These are phyloP conservation scores for Archegozetes longisetosus DNA, from an alignment of 1,140 invertebrate genomes.

Conservation along the genomic window DNA sequence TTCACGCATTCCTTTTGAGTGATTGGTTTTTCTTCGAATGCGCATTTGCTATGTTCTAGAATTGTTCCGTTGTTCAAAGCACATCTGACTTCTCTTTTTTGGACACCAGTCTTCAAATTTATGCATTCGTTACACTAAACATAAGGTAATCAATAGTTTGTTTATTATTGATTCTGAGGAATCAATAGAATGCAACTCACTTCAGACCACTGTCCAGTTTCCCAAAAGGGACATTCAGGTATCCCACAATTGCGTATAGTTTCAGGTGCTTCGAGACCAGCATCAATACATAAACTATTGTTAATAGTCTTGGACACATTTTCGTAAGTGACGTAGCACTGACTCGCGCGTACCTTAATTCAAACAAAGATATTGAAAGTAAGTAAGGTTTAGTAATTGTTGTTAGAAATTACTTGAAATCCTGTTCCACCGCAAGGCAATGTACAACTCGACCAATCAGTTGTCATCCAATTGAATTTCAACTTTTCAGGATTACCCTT, in stretches of 20 bases:
- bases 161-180: not conserved
- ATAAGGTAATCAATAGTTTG: too few species aligned
- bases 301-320: constrained; percentile 43
- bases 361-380: constrained; percentile 13
- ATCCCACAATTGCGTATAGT: constrained; percentile 49
- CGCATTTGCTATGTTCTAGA: constrained; percentile 40
- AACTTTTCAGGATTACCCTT: not conserved
- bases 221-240: constrained; percentile 53
- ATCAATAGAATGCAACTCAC: constrained; percentile 10
- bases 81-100: constrained; percentile 21
- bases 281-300: constrained; percentile 48
- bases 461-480: constrained; percentile 55
- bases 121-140: constrained; percentile 38
- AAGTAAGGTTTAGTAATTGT: constrained; percentile 18
- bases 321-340: constrained; percentile 45
- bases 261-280: constrained; percentile 40
- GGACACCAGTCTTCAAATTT: constrained; percentile 44
- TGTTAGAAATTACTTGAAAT: constrained; percentile 35
- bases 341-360: constrained; percentile 44
- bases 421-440: constrained; percentile 65
- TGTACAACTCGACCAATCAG: constrained; percentile 70
- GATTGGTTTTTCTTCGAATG: constrained; percentile 40
- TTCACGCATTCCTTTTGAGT: constrained; percentile 57
- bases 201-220: constrained; percentile 45
- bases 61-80: constrained; percentile 35